phyloP scores from a whole-genome alignment of 2,113 vertebrate genomes.

The Paratilapia polleni region DNA sequence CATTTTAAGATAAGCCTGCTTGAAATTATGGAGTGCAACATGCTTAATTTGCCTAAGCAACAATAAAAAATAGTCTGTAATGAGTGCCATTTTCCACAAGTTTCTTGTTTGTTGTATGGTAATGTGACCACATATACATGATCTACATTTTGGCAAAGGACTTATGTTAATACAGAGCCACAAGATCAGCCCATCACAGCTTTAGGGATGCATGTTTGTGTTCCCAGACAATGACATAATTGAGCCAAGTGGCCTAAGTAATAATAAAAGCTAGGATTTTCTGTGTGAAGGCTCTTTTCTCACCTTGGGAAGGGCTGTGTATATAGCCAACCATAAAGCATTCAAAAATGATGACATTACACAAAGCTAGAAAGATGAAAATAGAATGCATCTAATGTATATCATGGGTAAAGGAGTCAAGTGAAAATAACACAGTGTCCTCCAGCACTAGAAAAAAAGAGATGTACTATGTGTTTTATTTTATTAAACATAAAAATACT shows the following conservation, averaged over 20 bases:
- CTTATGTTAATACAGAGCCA: neutral
- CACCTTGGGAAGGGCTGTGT: too few relatives aligned
- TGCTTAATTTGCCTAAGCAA: too few relatives aligned
- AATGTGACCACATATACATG: neutral
- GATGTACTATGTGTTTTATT: neutral
- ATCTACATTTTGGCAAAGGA: neutral
- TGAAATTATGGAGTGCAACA: too few relatives aligned
- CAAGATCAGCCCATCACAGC: neutral
- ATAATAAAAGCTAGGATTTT: too few relatives aligned
- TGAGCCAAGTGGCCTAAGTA: too few relatives aligned
- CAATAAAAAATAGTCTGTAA: too few relatives aligned
- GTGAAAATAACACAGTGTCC: neutral
- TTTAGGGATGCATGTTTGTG: neutral
- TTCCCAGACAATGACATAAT: too few relatives aligned
- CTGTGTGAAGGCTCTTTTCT: too few relatives aligned
- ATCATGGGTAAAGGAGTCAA: neutral
- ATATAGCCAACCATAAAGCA: rapidly evolving
- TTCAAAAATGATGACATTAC: neutral
- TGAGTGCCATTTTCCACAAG: too few relatives aligned
- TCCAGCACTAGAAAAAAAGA: neutral
- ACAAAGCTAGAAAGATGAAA: neutral
- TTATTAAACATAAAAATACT: rapidly evolving
- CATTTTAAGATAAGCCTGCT: too few relatives aligned
- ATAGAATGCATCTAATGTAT: neutral
- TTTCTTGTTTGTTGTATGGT: neutral